Base-by-base conservation (phyloP, 2,797 vertebrate genomes). In the Acipenser oxyrinchus region DNA sequence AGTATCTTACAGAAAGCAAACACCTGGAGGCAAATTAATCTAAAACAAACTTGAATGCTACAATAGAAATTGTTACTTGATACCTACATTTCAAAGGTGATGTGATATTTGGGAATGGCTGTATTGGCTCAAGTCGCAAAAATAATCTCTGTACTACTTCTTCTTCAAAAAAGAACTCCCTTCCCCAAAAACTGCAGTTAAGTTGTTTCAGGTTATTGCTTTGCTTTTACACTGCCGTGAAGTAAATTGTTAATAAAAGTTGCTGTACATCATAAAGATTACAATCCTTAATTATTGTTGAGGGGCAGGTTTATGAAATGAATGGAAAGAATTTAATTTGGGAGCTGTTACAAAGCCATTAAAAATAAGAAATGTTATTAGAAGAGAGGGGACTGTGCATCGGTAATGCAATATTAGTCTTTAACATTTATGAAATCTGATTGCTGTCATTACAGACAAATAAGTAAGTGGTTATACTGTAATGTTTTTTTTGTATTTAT, bases 211-310 rank as follows among this genome's bases (percentile, higher is more conserved):
- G 10, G 4, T 62, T 62, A 62, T 62, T 23, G 18, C 60, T 62
- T 12, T 23, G 60, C 12, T 37, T 62, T 8, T 12, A 11, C 12
- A n/a, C 60, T 6, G 7, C 18, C 10, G 18, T 48, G 60, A 10
- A 18, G 60, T 23, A 15, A 62, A 15, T 12, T 62, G 60, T 9
- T 62, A 62, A 62, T 62, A 62, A 62, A 62, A 18, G 8, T 62
- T 62, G 48, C 18, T 37, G 60, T 62, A 62, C 60, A 62, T 62
- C 60, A 62, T 62, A 62, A 62, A 62, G 60, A 62, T 62, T 62
- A 62, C 13, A 62, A 48, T 62, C 48, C 60, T 62, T 62, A 62
- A 62, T 62, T 62, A 48, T 48, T 62, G 60, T 62, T 62, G 60
- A 62, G 60, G 60, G 60, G 48, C 60, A 62, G 60, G 18, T 62